Base-by-base conservation (phyloP, 2,888 invertebrate genomes). In the Anodontia alba region DNA sequence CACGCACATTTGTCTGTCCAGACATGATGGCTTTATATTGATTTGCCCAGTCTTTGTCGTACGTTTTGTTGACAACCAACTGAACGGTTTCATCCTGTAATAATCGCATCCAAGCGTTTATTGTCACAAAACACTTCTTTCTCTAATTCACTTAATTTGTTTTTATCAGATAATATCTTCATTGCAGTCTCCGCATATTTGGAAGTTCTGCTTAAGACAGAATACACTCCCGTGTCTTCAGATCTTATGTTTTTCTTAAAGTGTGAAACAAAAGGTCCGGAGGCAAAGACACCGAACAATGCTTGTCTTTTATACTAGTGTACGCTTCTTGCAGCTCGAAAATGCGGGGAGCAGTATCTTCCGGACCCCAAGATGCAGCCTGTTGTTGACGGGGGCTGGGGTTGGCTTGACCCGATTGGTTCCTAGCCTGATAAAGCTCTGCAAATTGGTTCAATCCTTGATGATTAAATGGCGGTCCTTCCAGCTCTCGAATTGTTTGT, bases 31-130 rank as follows among this genome's bases (percentile, higher is more conserved):
- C 29, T 31, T 26, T 43, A 46, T 70, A 43, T 26, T 70, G 70
- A 23, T 15, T 26, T 26, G 70, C 70, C 70, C 70, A 70, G 49
- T 70, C 70, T 43, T 70, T 70, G 70, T 70, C 70, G 43, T 70
- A 70, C 43, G 38, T 43, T 43, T 70, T 70, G 33, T 70, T 43
- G 33, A 70, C 31, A 8, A 70, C 49, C 23, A 70, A 43, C 31
- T 46, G 70, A n/a, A 70, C 46, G 10, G 43, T 46, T 49, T 70
- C 70, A 43, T 70, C 70, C 23, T 70, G 70, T 20, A 70, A n/a
- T 38, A 29, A 42, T 26, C 15, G 42, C 42, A 70, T 43, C 15
- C 42, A 42, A 42, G 70, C 23, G 54, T n/a, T 54, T 29, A 54
- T 7, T 20, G 54, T 54, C 29, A 54, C 17, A n/a, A 54, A 29